Evolutionary conservation across 1,140 invertebrate genomes (phyloP).

Genomic region (Diorhabda elongata): DNA sequence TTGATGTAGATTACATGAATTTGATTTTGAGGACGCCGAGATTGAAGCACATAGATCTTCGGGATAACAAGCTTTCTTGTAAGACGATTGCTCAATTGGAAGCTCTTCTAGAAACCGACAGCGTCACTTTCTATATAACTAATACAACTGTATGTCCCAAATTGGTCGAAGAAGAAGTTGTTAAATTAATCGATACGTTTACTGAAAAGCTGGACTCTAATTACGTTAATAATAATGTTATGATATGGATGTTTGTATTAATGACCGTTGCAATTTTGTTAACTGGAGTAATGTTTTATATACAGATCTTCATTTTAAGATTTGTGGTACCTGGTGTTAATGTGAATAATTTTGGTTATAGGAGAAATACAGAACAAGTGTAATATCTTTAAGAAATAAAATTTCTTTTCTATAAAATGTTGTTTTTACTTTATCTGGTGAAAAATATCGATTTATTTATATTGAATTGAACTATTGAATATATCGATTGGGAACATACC

Average conservation of each 20-base stretch:
- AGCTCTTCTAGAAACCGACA: slow-evolving; percentile 3
- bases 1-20: slow-evolving; percentile 35
- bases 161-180: not conserved
- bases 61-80: slow-evolving; percentile 14
- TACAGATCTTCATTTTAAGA: slow-evolving; percentile 22
- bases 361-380: not conserved
- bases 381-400: not conserved
- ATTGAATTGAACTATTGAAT: too few species aligned
- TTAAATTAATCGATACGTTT: slow-evolving; percentile 1
- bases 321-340: too few species aligned
- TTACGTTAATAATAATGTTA: not conserved
- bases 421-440: not conserved
- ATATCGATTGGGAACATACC: too few species aligned
- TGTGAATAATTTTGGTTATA: not conserved
- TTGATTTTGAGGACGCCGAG: slow-evolving; percentile 32
- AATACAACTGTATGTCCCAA: not conserved
- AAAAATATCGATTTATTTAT: not conserved
- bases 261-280: slow-evolving; percentile 15
- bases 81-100: not conserved
- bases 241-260: slow-evolving; percentile 16
- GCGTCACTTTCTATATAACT: not conserved
- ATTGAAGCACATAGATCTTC: slow-evolving; percentile 30
- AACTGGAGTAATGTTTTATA: slow-evolving; percentile 20
- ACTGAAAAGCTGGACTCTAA: not conserved
- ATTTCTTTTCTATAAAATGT: not conserved